phyloP scores from a whole-genome alignment of 2,797 vertebrate species.

The Cirrhinus mrigala region DNA sequence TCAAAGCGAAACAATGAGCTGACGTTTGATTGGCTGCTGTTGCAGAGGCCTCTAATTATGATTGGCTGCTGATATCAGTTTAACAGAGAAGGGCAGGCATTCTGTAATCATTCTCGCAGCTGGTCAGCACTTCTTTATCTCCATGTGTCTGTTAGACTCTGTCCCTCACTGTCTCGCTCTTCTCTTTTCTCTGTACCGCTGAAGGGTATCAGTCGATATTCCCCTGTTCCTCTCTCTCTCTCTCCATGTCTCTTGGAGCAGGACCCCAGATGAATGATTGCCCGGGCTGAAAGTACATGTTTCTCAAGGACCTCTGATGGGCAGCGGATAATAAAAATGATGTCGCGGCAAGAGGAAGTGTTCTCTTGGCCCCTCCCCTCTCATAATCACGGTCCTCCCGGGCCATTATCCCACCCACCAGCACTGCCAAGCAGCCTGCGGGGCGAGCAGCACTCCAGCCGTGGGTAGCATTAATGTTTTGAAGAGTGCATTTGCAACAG shows the following conservation, averaged over 20 bases:
- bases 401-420: conserved; percentile 60
- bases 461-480: conserved; percentile 3
- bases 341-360: conserved; percentile 65
- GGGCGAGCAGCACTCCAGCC: conserved; percentile 35
- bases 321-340: conserved; percentile 70
- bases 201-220: conserved; percentile 60
- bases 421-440: conserved; percentile 34
- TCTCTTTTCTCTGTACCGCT: conserved; percentile 38
- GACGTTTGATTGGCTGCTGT: conserved; percentile 41
- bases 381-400: conserved; percentile 63
- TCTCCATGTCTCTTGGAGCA: conserved; percentile 43
- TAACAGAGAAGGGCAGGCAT: conserved; percentile 27
- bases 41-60: conserved; percentile 32
- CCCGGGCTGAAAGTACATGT: conserved; percentile 67
- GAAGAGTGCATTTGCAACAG: conserved; percentile 21
- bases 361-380: conserved; percentile 65
- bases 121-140: conserved; percentile 54
- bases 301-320: conserved; percentile 72
- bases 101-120: conserved; percentile 48
- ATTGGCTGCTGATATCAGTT: conserved; percentile 40
- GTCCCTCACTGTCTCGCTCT: conserved; percentile 37
- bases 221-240: conserved; percentile 39
- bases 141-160: conserved; percentile 34
- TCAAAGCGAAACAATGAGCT: conserved; percentile 33
- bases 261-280: conserved; percentile 67